Percentiles rank a stretch among this genome's conserved stretches.
Evolutionary conservation across 2,888 invertebrate genomes (phyloP).

Genomic region (Acrocyrtus sp.): DNA sequence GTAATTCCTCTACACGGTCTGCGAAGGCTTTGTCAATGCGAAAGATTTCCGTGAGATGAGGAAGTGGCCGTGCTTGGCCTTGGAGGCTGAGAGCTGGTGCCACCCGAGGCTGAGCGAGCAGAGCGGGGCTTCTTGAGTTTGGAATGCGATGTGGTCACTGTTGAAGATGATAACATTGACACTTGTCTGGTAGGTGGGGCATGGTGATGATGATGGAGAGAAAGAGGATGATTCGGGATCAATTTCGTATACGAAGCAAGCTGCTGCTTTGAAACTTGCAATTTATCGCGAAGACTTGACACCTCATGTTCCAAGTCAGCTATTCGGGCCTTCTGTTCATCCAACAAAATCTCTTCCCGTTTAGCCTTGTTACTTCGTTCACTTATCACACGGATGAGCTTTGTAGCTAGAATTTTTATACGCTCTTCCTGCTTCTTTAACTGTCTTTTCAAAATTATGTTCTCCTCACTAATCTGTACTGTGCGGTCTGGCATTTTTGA

Average conservation of each 20-base stretch:
- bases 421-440: conserved; percentile 56
- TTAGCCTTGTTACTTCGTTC: conserved; percentile 46
- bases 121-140: conserved; percentile 18
- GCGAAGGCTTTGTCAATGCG: conserved; percentile 39
- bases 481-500: conserved; percentile 2
- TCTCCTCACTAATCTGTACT: conserved; percentile 47
- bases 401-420: conserved; percentile 58
- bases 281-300: conserved; percentile 51
- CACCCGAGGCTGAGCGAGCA: conserved; percentile 20
- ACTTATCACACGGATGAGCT: conserved; percentile 53
- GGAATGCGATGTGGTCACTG: conserved; percentile 26
- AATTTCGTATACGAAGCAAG: conserved; percentile 55
- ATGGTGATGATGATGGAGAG: conserved; percentile 35
- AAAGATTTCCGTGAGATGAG: conserved; percentile 14
- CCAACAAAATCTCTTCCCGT: conserved; percentile 52
- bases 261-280: conserved; percentile 57
- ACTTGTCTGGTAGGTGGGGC: conserved; percentile 27
- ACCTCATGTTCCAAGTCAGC: conserved; percentile 57
- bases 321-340: conserved; percentile 56
- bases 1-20: conserved; percentile 50
- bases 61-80: conserved; percentile 30
- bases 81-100: conserved; percentile 1
- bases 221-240: too few relatives aligned
- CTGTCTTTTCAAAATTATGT: conserved; percentile 51
- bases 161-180: conserved; percentile 33